phyloP scores from a whole-genome alignment of 2,797 vertebrate species.

The Hydrocynus forskahlii region DNA sequence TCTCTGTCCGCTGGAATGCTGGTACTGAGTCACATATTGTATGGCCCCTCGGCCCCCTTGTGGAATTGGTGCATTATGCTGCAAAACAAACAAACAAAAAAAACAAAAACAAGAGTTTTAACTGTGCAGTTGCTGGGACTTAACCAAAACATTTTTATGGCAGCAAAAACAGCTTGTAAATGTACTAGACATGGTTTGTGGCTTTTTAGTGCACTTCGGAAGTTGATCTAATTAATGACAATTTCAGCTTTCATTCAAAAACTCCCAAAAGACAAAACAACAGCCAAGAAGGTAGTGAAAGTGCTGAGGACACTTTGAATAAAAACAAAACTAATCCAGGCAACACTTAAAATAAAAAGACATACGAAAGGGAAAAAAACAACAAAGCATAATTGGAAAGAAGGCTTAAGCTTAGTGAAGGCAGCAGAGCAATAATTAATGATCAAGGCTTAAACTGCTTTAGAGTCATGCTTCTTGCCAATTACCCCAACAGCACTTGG shows the following conservation, averaged over 20 bases:
- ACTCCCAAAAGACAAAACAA: background rate
- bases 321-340: slow-evolving; percentile 11
- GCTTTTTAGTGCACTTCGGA: background rate
- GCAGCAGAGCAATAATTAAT: slow-evolving; percentile 57
- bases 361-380: slow-evolving; percentile 26
- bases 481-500: slow-evolving; percentile 54
- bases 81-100: slow-evolving; percentile 4
- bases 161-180: too few species aligned
- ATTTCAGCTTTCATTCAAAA: background rate
- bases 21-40: slow-evolving; percentile 94
- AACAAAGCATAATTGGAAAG: slow-evolving; percentile 38
- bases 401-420: slow-evolving; percentile 43
- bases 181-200: too few species aligned
- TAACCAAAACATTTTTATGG: too few species aligned
- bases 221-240: background rate
- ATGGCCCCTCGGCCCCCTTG: slow-evolving; percentile 93
- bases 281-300: background rate
- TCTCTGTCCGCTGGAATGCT: slow-evolving; percentile 93
- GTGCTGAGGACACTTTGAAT: background rate
- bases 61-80: slow-evolving; percentile 96
- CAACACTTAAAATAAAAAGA: slow-evolving; percentile 16
- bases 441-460: slow-evolving; percentile 60
- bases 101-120: background rate
- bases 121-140: too few species aligned
- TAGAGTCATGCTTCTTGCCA: slow-evolving; percentile 57